Conservation (phyloP, 2,888 invertebrate species). For the Ischnus inquisitorius region DNA sequence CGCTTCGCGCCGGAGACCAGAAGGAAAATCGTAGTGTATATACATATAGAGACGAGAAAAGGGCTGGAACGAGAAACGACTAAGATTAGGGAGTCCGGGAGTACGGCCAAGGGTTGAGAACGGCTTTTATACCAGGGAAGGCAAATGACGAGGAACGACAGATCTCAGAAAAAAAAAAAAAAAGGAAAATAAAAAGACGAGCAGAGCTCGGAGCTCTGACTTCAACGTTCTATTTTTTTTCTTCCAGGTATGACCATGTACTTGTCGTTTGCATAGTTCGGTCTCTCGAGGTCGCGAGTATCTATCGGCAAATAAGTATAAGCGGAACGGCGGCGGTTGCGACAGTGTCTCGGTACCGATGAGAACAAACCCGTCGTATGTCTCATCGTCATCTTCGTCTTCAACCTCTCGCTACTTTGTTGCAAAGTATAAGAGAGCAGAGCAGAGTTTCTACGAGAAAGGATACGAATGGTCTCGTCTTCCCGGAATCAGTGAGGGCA, state of each 20-base stretch:
- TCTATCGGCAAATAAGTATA: conserved; percentile 4
- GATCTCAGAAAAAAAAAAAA: not conserved
- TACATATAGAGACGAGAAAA: conserved; percentile 20
- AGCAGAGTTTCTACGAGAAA: conserved; percentile 42
- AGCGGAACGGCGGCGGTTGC: not conserved
- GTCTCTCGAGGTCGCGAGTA: not conserved
- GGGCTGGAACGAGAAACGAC: conserved; percentile 48
- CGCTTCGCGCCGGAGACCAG: conserved; percentile 65
- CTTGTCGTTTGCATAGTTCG: conserved; percentile 1
- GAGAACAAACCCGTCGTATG: conserved; percentile 24
- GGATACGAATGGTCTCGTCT: conserved; percentile 48
- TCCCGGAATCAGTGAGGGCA: conserved; percentile 52
- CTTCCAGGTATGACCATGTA: not conserved
- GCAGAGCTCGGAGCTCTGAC: conserved; percentile 17
- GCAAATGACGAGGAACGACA: conserved; percentile 14
- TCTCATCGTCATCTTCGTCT: conserved; percentile 4
- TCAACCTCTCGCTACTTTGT: conserved; percentile 17
- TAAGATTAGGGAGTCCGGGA: conserved; percentile 53
- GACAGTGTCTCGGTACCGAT: not conserved
- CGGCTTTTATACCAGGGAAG: conserved; percentile 31
- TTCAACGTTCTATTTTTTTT: not conserved
- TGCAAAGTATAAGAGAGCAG: not conserved
- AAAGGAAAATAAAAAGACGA: not conserved
- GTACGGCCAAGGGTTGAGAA: conserved; percentile 50
- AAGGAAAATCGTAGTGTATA: conserved; percentile 42